Evolutionary conservation across 2,888 invertebrate species (phyloP), one percentile per base, ranked within the genome.

Genomic region (Drosophila conformis): DNA sequence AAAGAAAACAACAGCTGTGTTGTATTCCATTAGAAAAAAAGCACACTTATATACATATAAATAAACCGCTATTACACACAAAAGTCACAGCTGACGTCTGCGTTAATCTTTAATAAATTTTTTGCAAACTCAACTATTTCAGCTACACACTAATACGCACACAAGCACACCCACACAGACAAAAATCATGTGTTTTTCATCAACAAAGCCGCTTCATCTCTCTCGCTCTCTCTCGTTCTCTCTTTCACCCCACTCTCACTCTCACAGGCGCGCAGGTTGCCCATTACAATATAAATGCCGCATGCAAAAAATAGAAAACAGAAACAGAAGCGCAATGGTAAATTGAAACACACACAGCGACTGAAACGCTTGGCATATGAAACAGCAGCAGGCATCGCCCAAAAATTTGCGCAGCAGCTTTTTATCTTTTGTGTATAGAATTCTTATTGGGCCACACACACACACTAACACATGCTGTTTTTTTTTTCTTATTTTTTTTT

Each of bases 331-430:
- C 71, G 65, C 61, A 62, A 64, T 74, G 73, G 72, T 66, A 46
- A 82, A 48, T 59, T 61, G 82, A 78, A 85, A 79, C 76, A 80
- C 54, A 57, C 59, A 38, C 46, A 62, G 57, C 57, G 62, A 48
- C 38, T 57, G 76, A 75, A 79, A 84, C 64, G 68, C 29, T 62
- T 70, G 70, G 38, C 51, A 78, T 66, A 27, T 58, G 78, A 83
- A 87, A 86, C 80, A 72, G 80, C 75, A 87, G 82, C 77, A 72
- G 86, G 74, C 81, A 82, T 89, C 89, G 87, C 87, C 87, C 87
- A 81, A 88, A 88, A 90, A 87, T 84, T 90, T 90, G 88, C 87
- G 87, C 90, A 88, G 83, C 90, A 86, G 87, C 83, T 83, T 90
- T 46, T 75, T 82, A 79, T 73, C 82, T 79, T 74, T 76, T 48